Evolutionary conservation across 1,140 invertebrate species (phyloP).

Genomic region (Tyrophagus putrescentiae): DNA sequence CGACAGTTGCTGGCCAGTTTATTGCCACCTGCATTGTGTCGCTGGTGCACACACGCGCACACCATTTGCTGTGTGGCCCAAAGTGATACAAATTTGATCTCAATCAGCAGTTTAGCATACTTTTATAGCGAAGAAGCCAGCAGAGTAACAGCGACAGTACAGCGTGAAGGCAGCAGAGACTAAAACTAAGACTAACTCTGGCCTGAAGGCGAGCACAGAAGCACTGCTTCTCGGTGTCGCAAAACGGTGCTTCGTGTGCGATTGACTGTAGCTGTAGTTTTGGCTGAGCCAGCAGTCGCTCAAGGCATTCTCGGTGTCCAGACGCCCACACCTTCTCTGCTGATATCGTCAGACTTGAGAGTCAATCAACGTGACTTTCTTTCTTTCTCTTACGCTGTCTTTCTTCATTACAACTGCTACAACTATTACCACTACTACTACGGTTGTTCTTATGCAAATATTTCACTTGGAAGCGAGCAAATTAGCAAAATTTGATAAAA

Average conservation of each 20-base stretch:
- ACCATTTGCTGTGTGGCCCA: background rate
- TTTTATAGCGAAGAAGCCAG: background rate
- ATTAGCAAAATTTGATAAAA: slow-evolving; percentile 14
- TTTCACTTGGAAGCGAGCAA: slow-evolving; percentile 3
- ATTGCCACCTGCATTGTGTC: slow-evolving; percentile 13
- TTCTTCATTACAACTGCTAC: no score
- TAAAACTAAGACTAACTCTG: background rate
- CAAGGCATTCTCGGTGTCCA: slow-evolving; percentile 6
- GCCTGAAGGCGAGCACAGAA: background rate
- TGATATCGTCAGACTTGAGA: background rate
- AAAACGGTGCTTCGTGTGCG: slow-evolving; percentile 11
- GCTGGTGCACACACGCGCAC: no score
- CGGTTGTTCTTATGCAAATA: slow-evolving; percentile 1
- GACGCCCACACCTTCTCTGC: slow-evolving; percentile 8
- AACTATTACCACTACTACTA: no score
- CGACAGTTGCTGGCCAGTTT: background rate
- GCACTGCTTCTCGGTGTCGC: slow-evolving; percentile 1
- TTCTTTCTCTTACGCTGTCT: background rate
- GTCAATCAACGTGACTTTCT: background rate
- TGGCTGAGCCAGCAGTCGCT: background rate
- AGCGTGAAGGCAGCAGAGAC: no score
- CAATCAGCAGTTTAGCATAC: slow-evolving; percentile 10
- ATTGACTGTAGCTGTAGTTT: background rate
- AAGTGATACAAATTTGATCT: slow-evolving; percentile 2
- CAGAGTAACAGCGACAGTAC: background rate